Conservation (phyloP, 2,113 vertebrate species). For the Trogon melanurus region DNA sequence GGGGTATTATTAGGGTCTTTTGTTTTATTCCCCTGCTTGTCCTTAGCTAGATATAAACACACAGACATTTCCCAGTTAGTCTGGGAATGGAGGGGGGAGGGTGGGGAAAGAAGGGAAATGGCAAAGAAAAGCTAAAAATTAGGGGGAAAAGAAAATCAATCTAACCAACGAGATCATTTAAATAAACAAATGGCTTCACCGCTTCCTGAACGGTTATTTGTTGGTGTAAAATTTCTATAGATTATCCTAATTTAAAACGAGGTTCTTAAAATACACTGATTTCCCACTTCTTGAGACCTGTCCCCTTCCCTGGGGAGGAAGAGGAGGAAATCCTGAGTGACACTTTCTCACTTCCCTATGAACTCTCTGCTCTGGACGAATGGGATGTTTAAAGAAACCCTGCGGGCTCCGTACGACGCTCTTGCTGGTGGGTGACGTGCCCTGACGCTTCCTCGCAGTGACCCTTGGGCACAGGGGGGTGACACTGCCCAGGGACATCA, state of each 20-base stretch:
- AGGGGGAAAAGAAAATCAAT: neutral
- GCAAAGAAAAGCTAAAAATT: neutral
- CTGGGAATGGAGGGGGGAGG: neutral
- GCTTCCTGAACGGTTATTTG: neutral
- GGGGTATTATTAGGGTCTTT: conserved; percentile 33
- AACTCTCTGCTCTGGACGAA: neutral
- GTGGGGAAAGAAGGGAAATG: neutral
- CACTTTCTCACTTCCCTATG: neutral
- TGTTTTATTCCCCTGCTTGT: conserved; percentile 22
- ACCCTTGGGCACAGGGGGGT: neutral
- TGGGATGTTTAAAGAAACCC: rapidly evolving
- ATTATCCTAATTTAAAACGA: neutral
- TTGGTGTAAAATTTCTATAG: neutral
- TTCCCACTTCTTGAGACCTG: neutral
- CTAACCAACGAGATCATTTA: neutral
- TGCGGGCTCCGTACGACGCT: rapidly evolving
- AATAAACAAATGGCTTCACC: neutral
- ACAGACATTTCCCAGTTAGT: neutral
- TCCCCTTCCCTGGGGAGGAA: neutral
- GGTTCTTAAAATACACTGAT: neutral
- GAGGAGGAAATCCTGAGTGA: conserved; percentile 28
- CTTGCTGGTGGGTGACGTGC: too few relatives aligned
- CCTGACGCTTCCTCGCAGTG: rapidly evolving
- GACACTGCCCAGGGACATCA: rapidly evolving
- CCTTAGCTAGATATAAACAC: conserved; percentile 45